Percentiles rank a stretch among this genome's conserved stretches.
Evolutionary conservation across 2,113 vertebrate genomes (phyloP).

Genomic region (Pongo pygmaeus): DNA sequence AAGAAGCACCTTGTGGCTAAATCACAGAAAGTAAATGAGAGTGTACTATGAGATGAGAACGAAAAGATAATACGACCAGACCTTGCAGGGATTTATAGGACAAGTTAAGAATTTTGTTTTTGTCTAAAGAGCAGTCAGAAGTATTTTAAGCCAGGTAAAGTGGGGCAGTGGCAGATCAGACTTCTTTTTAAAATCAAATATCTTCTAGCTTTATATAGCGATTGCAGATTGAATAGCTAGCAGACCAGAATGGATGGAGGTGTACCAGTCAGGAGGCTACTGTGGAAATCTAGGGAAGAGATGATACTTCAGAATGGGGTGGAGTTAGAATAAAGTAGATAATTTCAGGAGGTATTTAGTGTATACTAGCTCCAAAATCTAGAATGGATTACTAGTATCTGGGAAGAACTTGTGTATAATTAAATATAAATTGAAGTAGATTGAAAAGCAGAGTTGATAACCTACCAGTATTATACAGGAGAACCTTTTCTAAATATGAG

Average conservation of each 20-base stretch:
- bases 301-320: background rate
- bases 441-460: background rate
- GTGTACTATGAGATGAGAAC: background rate
- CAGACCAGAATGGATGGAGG: background rate
- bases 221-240: background rate
- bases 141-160: background rate
- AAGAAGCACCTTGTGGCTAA: background rate
- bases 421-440: background rate
- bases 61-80: background rate
- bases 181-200: background rate
- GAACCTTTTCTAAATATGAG: background rate
- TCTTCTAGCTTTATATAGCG: background rate
- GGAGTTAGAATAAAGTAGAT: background rate
- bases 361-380: background rate
- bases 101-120: background rate
- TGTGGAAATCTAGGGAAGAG: background rate
- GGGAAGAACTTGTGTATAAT: background rate
- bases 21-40: background rate
- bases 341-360: background rate
- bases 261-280: background rate
- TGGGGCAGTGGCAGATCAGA: background rate
- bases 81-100: background rate
- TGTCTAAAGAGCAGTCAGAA: background rate
- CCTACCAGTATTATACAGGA: background rate
- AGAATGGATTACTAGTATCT: background rate